Evolutionary conservation across 2,797 vertebrate genomes (phyloP).

Genomic region (Micromesistius poutassou): DNA sequence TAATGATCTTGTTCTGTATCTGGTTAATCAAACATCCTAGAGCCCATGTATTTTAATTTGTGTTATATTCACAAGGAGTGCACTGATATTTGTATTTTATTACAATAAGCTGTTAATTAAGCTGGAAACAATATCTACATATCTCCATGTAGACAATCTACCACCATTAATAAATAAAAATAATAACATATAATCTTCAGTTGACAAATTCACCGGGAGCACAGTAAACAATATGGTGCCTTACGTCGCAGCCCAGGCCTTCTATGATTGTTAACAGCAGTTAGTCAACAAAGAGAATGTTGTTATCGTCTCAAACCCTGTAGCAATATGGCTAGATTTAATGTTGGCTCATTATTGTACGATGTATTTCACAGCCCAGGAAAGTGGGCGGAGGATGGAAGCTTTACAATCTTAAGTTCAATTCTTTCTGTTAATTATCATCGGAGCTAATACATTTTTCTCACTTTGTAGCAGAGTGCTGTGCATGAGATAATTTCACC

Average conservation of each 20-base stretch:
- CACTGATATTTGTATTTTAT: not conserved
- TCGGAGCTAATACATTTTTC: not conserved
- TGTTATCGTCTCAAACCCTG: not conserved
- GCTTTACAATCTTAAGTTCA: not conserved
- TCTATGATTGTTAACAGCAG: too few species aligned
- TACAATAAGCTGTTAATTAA: not conserved
- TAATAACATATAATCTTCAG: too few species aligned
- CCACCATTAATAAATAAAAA: not conserved
- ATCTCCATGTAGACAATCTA: not conserved
- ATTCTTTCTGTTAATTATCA: not conserved
- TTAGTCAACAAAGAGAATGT: too few species aligned
- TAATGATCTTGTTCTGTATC: not conserved
- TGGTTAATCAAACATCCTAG: not conserved
- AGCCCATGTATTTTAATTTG: not conserved
- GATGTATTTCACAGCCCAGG: not conserved
- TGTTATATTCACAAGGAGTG: not conserved
- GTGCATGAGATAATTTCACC: not conserved
- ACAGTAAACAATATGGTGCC: not conserved
- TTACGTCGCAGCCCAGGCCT: not conserved
- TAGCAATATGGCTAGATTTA: not conserved
- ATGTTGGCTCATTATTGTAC: not conserved
- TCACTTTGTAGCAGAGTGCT: not conserved
- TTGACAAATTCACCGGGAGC: not conserved
- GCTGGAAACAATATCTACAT: not conserved
- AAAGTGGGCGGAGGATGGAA: not conserved